phyloP scores from a whole-genome alignment of 2,888 invertebrate species.

The Hemicrepidius hirtus region DNA sequence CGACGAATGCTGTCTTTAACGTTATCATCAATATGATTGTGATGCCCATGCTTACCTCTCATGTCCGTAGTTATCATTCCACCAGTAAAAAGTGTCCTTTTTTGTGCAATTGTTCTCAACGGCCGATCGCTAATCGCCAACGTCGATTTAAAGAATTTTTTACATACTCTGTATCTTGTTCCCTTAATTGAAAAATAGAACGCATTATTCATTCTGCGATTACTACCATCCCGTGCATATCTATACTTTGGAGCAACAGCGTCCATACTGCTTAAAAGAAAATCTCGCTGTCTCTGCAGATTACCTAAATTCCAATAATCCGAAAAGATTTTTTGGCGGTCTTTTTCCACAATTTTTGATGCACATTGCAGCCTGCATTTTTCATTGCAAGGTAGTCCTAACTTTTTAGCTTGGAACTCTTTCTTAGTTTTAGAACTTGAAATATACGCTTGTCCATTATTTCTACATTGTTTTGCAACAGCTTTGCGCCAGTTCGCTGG shows the following conservation, averaged over 20 bases:
- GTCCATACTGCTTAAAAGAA: conserved; percentile 14
- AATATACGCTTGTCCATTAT: conserved; percentile 37
- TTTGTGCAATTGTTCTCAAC: conserved; percentile 6
- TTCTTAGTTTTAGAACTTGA: conserved; percentile 40
- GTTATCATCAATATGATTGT: conserved; percentile 47
- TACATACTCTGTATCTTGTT: background rate
- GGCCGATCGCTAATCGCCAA: conserved; percentile 12
- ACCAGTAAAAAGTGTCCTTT: background rate
- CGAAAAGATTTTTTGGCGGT: conserved; percentile 19
- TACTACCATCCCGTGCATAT: conserved; percentile 2
- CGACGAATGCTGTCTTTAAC: conserved; percentile 52
- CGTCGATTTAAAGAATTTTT: conserved; percentile 9
- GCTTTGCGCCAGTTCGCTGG: conserved; percentile 37
- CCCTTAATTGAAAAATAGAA: conserved; percentile 13
- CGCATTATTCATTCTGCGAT: background rate
- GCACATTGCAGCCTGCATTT: conserved; percentile 23
- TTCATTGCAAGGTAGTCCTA: conserved; percentile 17
- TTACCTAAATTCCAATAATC: conserved; percentile 26
- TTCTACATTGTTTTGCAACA: conserved; percentile 36
- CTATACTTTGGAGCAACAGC: conserved; percentile 10
- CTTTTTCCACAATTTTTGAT: conserved; percentile 14
- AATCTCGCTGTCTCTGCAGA: conserved; percentile 25
- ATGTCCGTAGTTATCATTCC: conserved; percentile 50
- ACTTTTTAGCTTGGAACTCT: conserved; percentile 32
- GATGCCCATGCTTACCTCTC: conserved; percentile 59